A percentile compares a stretch with the other conserved stretches of the same genome.
phyloP scores from a whole-genome alignment of 2,113 vertebrate genomes.

The Heterochromis multidens region DNA sequence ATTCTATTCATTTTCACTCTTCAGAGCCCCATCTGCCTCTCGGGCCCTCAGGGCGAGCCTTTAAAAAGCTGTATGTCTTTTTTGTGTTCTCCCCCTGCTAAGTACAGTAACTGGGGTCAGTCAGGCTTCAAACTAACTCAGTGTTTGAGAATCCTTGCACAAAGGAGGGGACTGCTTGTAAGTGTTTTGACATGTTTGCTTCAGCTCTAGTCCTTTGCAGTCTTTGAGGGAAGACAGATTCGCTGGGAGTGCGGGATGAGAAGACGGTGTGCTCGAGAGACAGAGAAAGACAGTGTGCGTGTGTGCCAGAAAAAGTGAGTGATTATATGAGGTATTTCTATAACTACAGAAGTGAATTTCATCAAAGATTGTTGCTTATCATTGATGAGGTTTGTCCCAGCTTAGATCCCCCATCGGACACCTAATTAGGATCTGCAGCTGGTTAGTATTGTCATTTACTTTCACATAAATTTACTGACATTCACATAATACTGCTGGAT shows the following conservation, averaged over 20 bases:
- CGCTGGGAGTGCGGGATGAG: neutral
- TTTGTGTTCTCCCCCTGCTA: constrained; percentile 20
- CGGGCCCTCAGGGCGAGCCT: constrained; percentile 41
- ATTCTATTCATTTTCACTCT: constrained; percentile 69
- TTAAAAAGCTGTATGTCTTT: constrained; percentile 59
- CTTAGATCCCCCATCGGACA: constrained; percentile 44
- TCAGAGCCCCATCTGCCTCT: constrained; percentile 55
- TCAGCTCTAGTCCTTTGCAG: constrained; percentile 6
- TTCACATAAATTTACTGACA: neutral
- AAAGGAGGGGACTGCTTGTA: constrained; percentile 30
- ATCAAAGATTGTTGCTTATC: constrained; percentile 45
- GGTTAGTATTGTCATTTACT: constrained; percentile 43
- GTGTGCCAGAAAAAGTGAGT: neutral
- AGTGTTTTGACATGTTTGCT: constrained; percentile 22
- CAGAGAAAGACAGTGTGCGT: neutral
- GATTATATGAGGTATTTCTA: neutral
- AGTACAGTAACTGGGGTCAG: constrained; percentile 63
- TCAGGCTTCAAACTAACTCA: constrained; percentile 62
- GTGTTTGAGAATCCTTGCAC: constrained; percentile 40
- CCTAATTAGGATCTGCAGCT: constrained; percentile 61
- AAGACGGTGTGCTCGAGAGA: neutral
- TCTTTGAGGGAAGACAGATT: constrained; percentile 7
- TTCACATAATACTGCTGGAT: neutral
- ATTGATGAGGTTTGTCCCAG: constrained; percentile 48
- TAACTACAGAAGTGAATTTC: constrained; percentile 26